Base-by-base conservation (phyloP, 2,888 invertebrate genomes). In the Pristionchus fissidentatus region DNA sequence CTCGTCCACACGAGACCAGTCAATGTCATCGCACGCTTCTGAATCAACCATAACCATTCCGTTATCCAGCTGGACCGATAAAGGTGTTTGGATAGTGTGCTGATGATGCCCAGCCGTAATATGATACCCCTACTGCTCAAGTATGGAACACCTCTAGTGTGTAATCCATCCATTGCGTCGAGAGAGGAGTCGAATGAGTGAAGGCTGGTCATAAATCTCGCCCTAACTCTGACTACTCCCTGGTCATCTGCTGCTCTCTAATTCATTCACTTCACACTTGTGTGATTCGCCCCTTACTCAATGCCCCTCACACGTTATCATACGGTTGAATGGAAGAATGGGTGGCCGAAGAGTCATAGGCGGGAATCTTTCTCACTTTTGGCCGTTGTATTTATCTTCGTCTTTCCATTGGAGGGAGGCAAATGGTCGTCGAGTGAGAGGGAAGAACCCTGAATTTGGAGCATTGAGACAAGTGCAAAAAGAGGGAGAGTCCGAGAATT, bases 1-100 rank as follows among this genome's bases (percentile, higher is more conserved):
- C 38, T 94, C 94, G 75, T 94, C 94, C 95, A 95, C 95, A 43
- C 79, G 43, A 46, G 85, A 86, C 92, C 92, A 92, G 84, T 91
- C 89, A 85, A 83, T 83, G 15, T 22, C 15, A 19, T 83, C 83
- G 41, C 73, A 70, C 22, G 22, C 62, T 62, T 41, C 80, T 81
- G 19, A 81, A 62, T 77, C 52, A 41, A 55, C n/a, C 55, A 38
- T 22, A 15, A 29, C 41, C 66, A 66, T 66, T 38, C 22, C 22
- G 8, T 5, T 38, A 0, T 3, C 22, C 60, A 19, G 15, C n/a
- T 38, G 35, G 22, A 8, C 26, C 62, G 43, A 70, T 41, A 26
- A 70, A 26, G 13, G 41, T 70, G 70, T 70, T 70, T 41, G 41
- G 1, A 8, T 70, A 70, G 70, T n/a, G n/a, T n/a, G n/a, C n/a